phyloP scores from a whole-genome alignment of 1,140 invertebrate species.

The Drosophila nikananu region DNA sequence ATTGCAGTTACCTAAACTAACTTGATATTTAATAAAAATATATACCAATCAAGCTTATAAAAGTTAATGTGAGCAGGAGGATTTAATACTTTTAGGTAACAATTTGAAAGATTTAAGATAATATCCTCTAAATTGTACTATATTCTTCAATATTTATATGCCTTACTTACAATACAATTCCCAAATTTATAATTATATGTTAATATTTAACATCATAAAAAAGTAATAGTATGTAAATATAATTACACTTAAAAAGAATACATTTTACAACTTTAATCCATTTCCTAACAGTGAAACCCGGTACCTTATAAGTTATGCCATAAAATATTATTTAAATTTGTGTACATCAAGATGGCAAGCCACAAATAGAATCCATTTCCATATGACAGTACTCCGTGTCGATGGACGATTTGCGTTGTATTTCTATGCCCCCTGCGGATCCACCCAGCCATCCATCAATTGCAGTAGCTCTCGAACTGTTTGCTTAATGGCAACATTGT shows the following conservation, averaged over 20 bases:
- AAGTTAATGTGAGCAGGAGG: no score
- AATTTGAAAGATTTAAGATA: neutral
- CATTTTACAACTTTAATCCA: neutral
- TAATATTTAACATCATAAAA: no score
- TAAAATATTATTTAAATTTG: conserved; percentile 14
- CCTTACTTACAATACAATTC: no score
- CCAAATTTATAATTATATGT: no score
- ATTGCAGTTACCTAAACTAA: neutral
- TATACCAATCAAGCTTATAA: neutral
- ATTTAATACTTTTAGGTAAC: neutral
- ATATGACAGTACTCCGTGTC: conserved; percentile 7
- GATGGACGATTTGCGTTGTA: conserved; percentile 14
- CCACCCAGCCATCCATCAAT: conserved; percentile 47
- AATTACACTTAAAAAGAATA: no score
- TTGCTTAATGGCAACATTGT: conserved; percentile 55
- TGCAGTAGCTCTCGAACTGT: conserved; percentile 34
- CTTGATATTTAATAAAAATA: neutral
- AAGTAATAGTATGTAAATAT: no score
- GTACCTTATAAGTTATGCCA: neutral
- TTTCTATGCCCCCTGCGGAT: neutral
- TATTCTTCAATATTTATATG: neutral
- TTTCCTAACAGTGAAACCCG: conserved; percentile 2
- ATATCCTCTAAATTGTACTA: no score
- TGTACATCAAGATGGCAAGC: conserved; percentile 11
- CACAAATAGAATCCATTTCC: conserved; percentile 18